Evolutionary conservation across 2,113 vertebrate species (phyloP), one percentile per base, ranked within the genome.

Genomic region (Cynocephalus volans): DNA sequence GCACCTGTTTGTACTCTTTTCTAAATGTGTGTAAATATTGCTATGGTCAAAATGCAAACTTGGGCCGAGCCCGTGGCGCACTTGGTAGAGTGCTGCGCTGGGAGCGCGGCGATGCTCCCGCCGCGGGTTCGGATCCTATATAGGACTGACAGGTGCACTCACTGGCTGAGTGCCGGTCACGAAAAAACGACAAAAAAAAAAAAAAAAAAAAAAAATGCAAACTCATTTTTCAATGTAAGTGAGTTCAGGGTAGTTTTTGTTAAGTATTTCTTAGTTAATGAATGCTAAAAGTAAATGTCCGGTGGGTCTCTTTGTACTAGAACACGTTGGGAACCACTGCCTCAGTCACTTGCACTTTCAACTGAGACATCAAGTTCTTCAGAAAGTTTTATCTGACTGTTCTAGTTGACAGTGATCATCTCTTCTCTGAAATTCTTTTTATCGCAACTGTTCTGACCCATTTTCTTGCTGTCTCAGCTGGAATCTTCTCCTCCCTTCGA

Each of bases 191-290:
- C n/a, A n/a, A n/a, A n/a, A n/a, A n/a, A n/a, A n/a, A n/a, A n/a
- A n/a, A n/a, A n/a, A n/a, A n/a, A n/a, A n/a, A n/a, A n/a, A n/a
- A n/a, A 88, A 89, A 62, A 79, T 67, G 36, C 31, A 96, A 45
- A 90, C 21, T n/a, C 24, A 58, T 67, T 76, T 84, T 93, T 93
- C 60, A 72, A 67, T 56, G 60, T 48, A 69, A 93, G 73, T 81
- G 45, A 70, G 96, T 58, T 95, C 31, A 4, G 4, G 31, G 33
- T n/a, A 62, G 15, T 2, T 92, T 88, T 90, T 64, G 24, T 58
- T 83, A 70, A 75, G 33, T 62, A 36, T 72, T 95, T 94, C 76
- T 92, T 65, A 81, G 15, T 52, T 50, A 85, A 19, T 19, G 18
- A 41, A 56, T 87, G 77, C n/a, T 82, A 93, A 52, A 58, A 11